phyloP scores from a whole-genome alignment of 2,113 vertebrate genomes.

The Calypte anna region DNA sequence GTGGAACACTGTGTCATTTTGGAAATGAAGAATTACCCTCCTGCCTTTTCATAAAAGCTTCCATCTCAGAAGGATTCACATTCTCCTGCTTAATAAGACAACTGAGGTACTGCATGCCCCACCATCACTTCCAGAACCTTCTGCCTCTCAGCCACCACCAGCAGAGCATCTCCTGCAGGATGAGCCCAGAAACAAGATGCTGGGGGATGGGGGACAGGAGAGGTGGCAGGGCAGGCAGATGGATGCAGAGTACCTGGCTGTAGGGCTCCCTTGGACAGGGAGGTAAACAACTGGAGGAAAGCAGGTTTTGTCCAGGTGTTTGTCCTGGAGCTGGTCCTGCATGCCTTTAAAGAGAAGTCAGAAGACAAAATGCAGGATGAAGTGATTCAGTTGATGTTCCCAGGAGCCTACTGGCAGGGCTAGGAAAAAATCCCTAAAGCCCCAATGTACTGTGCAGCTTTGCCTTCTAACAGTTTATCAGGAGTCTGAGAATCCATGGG shows the following conservation, averaged over 20 bases:
- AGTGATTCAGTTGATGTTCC: not conserved
- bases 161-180: not conserved
- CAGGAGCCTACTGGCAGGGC: fast-evolving
- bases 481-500: not conserved
- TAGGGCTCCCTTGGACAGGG: not conserved
- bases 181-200: not conserved
- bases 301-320: not conserved
- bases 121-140: fast-evolving
- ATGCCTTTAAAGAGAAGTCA: not conserved
- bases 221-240: not conserved
- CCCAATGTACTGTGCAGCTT: not conserved
- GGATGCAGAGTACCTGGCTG: not conserved
- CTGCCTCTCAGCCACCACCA: not conserved
- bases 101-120: not conserved
- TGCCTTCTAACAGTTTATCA: not conserved
- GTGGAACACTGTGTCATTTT: not conserved
- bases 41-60: not conserved
- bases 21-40: not conserved
- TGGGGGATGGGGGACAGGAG: not conserved
- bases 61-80: not conserved
- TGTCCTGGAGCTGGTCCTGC: not conserved
- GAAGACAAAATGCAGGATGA: not conserved
- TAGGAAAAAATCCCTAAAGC: not conserved
- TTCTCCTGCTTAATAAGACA: not conserved
- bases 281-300: not conserved